A percentile compares a stretch with the other conserved stretches of the same genome.
These are phyloP conservation scores for Amiota mariae DNA, from an alignment of 2,888 invertebrate genomes.

Conservation along the genomic window DNA sequence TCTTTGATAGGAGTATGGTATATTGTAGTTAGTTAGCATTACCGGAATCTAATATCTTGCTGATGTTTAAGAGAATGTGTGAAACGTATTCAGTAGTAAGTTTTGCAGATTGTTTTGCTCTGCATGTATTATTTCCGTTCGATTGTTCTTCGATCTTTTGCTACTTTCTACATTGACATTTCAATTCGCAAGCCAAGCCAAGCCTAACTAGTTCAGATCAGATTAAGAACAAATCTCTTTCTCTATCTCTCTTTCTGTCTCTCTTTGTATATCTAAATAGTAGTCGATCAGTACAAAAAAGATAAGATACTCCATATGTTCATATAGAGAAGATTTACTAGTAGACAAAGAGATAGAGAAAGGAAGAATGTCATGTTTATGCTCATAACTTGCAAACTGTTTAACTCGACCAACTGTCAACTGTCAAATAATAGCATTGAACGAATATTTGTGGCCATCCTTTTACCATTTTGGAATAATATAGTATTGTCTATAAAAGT, in stretches of 20 bases:
- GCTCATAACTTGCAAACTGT: constrained; percentile 65
- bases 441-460: constrained; percentile 19
- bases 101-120: no score
- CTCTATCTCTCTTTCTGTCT: neutral
- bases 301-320: constrained; percentile 10
- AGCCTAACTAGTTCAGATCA: neutral
- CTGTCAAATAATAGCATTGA: constrained; percentile 59
- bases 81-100: no score
- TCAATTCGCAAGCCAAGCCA: no score
- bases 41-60: no score
- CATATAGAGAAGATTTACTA: constrained; percentile 38
- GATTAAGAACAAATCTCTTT: neutral
- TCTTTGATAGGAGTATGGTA: no score
- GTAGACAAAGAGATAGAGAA: no score
- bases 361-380: constrained; percentile 59
- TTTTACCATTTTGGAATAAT: neutral
- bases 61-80: no score
- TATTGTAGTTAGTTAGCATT: no score
- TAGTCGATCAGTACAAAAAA: neutral
- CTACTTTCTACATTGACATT: no score
- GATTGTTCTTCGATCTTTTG: no score
- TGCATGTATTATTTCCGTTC: no score
- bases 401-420: constrained; percentile 66
- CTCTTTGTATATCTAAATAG: neutral
- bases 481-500: no score